A percentile compares a stretch with the other conserved stretches of the same genome.
Conservation (phyloP, 2,888 invertebrate species). For the Amiota communis region DNA sequence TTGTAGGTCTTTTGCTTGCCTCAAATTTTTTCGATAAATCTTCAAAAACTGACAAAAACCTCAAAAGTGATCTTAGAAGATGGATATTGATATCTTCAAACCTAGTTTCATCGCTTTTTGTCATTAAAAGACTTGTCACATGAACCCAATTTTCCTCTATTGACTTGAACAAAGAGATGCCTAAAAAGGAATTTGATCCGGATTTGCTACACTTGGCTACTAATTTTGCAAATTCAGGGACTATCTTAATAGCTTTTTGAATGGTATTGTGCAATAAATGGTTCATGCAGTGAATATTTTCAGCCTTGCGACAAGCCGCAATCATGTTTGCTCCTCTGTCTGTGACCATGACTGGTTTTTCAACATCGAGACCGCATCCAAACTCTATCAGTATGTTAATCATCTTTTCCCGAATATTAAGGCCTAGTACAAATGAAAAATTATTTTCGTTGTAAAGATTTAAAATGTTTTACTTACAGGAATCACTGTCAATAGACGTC, state of each 20-base stretch:
- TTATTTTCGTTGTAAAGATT: not conserved
- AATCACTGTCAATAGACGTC: not conserved
- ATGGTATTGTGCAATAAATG: constrained; percentile 3
- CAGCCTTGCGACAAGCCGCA: not conserved
- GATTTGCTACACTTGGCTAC: not conserved
- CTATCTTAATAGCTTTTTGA: not conserved
- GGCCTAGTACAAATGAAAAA: not conserved
- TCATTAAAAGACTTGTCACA: constrained; percentile 12
- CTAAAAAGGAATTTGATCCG: not conserved
- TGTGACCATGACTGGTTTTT: constrained; percentile 1
- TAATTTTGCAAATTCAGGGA: not conserved
- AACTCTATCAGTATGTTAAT: not conserved
- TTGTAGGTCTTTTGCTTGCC: not conserved
- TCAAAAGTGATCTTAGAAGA: not conserved
- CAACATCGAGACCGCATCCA: not conserved
- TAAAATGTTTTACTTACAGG: constrained; percentile 9
- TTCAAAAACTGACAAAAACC: not conserved
- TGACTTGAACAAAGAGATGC: constrained; percentile 2
- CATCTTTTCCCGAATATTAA: not conserved
- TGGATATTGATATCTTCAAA: not conserved
- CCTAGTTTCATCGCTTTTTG: constrained; percentile 1
- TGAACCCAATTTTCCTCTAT: constrained; percentile 19
- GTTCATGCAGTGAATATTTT: not conserved
- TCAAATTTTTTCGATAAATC: not conserved
- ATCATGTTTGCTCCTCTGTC: constrained; percentile 8